Evolutionary conservation across 1,140 invertebrate species (phyloP), one percentile per base, ranked within the genome.

Genomic region (Achroia grisella): DNA sequence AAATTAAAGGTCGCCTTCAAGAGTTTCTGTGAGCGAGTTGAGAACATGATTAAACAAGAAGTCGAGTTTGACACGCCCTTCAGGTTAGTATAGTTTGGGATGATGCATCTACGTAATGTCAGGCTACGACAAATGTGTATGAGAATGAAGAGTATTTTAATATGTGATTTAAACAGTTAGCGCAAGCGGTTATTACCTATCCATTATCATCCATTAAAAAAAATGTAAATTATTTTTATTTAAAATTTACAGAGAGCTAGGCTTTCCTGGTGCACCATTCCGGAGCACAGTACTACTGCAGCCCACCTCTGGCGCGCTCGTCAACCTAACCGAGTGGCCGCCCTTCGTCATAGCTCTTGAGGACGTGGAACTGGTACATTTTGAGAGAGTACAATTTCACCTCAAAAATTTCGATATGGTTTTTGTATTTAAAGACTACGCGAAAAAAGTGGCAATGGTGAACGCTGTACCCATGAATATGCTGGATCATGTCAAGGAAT

Each of bases 371-470:
- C 77, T 99, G 44, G 97, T 99, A 0, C 98, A 99, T 78, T 99
- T 99, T 87, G 98, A 99, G 85, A 89, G 98, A 84, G 98, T 99
- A 3, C 96, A 97, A 71, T 99, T 99, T 78, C 97, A 99, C 72
- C 87, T 99, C 47, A 98, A 99, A 83, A 99, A 99, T 81, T 99
- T 99, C 79, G 98, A 99, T 85, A 99, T 99, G 97, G 95, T 99
- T 14, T 99, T 99, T 77, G 95, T 99, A 27, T 99, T 99, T 71
- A 99, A 99, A 87, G 97, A 99, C 86, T 99, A 99, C 81, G 89
- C 91, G 35, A 92, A 93, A 64, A 99, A 98, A 87, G 92, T 95
- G 1, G 92, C 96, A 0, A 98, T 98, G 94, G 94, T 99, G 0
- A 98, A 98, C 82, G 96, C 98, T 8, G 96, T 99, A 69, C 98